Evolutionary conservation across 2,888 invertebrate species (phyloP).

Genomic region (Strigamia transsilvanica): DNA sequence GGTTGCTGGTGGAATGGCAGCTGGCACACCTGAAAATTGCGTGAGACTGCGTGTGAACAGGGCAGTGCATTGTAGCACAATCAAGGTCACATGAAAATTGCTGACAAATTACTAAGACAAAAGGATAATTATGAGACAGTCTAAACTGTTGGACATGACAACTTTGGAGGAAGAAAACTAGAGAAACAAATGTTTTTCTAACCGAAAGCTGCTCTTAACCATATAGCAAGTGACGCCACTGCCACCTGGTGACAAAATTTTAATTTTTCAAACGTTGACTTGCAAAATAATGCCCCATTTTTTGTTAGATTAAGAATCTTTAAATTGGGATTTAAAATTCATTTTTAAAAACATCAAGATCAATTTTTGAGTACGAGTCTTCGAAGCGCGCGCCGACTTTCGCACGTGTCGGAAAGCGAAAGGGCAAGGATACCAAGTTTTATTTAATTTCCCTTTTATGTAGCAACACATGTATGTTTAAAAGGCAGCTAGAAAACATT

Average conservation of each 20-base stretch:
- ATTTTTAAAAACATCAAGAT: too few species aligned
- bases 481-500: background rate
- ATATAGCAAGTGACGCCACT: background rate
- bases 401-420: background rate
- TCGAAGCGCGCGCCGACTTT: too few species aligned
- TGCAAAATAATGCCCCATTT: too few species aligned
- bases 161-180: background rate
- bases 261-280: background rate
- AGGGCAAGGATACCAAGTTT: background rate
- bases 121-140: conserved; percentile 38
- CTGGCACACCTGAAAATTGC: conserved; percentile 34
- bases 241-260: conserved; percentile 8
- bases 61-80: conserved; percentile 23
- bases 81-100: conserved; percentile 32
- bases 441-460: background rate
- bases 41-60: conserved; percentile 34
- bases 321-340: too few species aligned
- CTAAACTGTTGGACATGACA: background rate
- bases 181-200: background rate
- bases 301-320: too few species aligned
- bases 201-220: too few species aligned
- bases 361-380: background rate
- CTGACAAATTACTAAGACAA: conserved; percentile 43
- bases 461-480: background rate
- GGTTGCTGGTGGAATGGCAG: conserved; percentile 19